Conservation (phyloP, 2,888 invertebrate species). For the Cheilosia vernalis region DNA sequence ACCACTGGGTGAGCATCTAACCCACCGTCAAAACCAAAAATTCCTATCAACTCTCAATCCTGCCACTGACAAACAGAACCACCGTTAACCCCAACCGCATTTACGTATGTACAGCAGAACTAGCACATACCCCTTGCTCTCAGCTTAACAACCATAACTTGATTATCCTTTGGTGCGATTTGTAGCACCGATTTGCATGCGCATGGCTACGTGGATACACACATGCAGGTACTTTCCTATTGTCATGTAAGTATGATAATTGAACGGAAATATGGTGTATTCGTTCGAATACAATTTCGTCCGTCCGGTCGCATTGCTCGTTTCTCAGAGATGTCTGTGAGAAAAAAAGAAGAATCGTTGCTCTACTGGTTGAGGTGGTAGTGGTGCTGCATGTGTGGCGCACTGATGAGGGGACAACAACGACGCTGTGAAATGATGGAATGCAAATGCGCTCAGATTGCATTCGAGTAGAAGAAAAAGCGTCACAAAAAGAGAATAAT, state of each 20-base stretch:
- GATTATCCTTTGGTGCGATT: conserved; percentile 68
- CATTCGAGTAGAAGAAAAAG: conserved; percentile 28
- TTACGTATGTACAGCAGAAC: neutral
- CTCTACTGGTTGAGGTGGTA: neutral
- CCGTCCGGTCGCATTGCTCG: conserved; percentile 23
- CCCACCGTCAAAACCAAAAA: conserved; percentile 69
- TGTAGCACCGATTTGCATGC: conserved; percentile 63
- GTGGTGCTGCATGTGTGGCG: neutral
- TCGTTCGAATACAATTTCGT: conserved; percentile 22
- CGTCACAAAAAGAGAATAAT: conserved; percentile 19
- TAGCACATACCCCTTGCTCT: neutral
- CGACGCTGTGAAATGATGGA: conserved; percentile 53
- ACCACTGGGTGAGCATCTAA: conserved; percentile 70
- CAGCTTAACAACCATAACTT: conserved; percentile 43
- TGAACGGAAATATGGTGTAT: conserved; percentile 71
- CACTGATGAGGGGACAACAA: neutral
- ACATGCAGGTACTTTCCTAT: conserved; percentile 39
- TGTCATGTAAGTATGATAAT: conserved; percentile 65
- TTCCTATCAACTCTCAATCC: conserved; percentile 58
- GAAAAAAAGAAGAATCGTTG: conserved; percentile 24
- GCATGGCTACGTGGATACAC: conserved; percentile 31
- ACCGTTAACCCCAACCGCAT: conserved; percentile 16
- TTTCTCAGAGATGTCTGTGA: conserved; percentile 39
- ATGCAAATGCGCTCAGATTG: conserved; percentile 61
- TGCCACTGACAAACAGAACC: conserved; percentile 28